Base-by-base conservation (phyloP, 2,113 vertebrate genomes). In the Tinamus guttatus region DNA sequence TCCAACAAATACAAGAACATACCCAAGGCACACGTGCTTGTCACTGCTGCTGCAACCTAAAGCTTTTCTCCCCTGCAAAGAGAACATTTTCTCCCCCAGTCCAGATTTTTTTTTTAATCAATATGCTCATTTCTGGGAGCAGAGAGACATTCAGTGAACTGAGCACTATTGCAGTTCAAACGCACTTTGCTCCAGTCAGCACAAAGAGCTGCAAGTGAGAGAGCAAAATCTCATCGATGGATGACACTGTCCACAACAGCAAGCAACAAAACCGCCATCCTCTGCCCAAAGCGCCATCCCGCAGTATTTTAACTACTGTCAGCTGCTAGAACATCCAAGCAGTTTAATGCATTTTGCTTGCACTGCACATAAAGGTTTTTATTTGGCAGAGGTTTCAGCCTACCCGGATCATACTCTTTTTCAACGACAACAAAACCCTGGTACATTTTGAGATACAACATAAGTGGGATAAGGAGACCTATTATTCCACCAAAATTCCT, bases 161-260 rank as follows among this genome's bases (percentile, higher is more conserved):
- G 63, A 8, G 58, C 2, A 36, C 19, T 76, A 4, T 34, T 75
- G 71, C 40, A 67, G 81, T 83, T n/a, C 67, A 82, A 70, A 64
- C 49, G 34, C 28, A 2, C 45, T 17, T 5, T 11, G 28, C 36
- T 81, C 59, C 32, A 43, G 14, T 40, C 47, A 49, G 38, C 68
- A 51, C 3, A 7, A 60, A 21, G 27, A 36, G 52, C 25, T 81
- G 8, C 75, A 49, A 81, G 38, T 4, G 15, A 41, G 20, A 43
- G 45, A 47, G 32, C 40, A 74, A 18, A 5, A 49, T 0, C 3
- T 7, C 27, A 2, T 5, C 20, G 21, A 0, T 21, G 2, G 21
- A 68, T 5, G 2, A 32, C 9, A 27, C 60, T 27, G 51, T 17
- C 69, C 51, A 6, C 21, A 56, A 4, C 13, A 9, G 5, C 5